Evolutionary conservation across 23 tunicate species (phyloP), one percentile per base, ranked within the genome.

Genomic region (Corella eumyota): DNA sequence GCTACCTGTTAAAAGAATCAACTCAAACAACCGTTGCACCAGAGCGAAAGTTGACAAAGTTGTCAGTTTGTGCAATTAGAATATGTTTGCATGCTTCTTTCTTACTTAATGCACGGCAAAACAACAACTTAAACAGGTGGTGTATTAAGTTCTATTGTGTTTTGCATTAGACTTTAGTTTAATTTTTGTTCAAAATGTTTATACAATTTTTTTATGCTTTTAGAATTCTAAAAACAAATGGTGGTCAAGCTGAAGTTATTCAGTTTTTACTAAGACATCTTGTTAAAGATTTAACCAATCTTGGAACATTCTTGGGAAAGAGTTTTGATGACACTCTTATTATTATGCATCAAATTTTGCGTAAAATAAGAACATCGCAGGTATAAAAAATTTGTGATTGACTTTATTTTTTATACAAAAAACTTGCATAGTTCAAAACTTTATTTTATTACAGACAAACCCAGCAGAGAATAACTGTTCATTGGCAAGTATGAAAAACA

Each of bases 1-100:
- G 92, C 2, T 82, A 82, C 47, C 19, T 30, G 29, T 44, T 82
- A 1, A n/a, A n/a, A n/a, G 68, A 62, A n/a, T 4, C 27, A 44
- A 30, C 48, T 44, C 4, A 36, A 23, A 27, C 63, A 2, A n/a
- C 56, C 34, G 51, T 65, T 1, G n/a, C n/a, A n/a, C 70, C 80
- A 23, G 71, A 74, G 56, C 63, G 80, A 28, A 35, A 25, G 4
- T 26, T 74, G 44, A 74, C 60, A 20, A 62, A 62, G 31, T 34
- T 55, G 9, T 74, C 80, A 37, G 80, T 64, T 24, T 74, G 80
- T 64, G 80, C 50, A 23, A 23, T 32, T n/a, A 53, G 80, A 38
- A 30, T 46, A 25, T 74, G 68, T 36, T 64, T 74, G 7, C 80
- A 74, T 53, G 33, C 60, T 1, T 46, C 68, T 2, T 44, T 74